Evolutionary conservation across 2,113 vertebrate genomes (phyloP).

Genomic region (Gopherus flavomarginatus): DNA sequence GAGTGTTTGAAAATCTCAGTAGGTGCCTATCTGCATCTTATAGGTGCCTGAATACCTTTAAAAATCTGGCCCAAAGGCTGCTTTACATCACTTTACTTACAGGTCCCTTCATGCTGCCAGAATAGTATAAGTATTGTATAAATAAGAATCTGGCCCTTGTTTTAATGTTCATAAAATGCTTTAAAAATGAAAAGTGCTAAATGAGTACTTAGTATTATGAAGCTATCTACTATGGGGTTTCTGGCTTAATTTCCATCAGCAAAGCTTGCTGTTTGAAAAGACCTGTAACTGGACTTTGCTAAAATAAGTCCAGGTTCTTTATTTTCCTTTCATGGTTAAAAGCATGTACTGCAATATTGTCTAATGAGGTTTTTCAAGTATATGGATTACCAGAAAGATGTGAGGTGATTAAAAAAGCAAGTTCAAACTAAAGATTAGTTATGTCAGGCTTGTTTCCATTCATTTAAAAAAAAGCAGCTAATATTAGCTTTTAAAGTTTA

Average conservation of each 20-base stretch:
- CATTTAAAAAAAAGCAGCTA: background rate
- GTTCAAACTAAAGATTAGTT: slow-evolving; percentile 31
- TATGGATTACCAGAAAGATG: background rate
- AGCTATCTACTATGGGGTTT: background rate
- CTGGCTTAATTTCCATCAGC: background rate
- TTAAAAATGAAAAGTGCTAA: background rate
- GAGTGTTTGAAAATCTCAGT: background rate
- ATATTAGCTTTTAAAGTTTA: slow-evolving; percentile 34
- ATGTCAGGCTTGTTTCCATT: slow-evolving; percentile 12
- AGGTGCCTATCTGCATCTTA: background rate
- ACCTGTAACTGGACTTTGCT: background rate
- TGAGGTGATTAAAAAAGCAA: background rate
- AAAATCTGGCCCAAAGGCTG: background rate
- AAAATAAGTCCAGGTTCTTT: background rate
- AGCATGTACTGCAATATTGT: background rate
- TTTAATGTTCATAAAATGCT: background rate
- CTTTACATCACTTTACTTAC: background rate
- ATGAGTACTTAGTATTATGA: background rate
- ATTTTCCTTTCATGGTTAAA: background rate
- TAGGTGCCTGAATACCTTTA: background rate
- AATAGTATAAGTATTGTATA: background rate
- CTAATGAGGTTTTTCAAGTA: background rate
- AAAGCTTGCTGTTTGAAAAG: background rate
- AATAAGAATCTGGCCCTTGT: background rate
- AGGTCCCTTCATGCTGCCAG: background rate